These are phyloP conservation scores for Ryuthela nishihirai DNA, from an alignment of 2,888 invertebrate species.

Conservation along the genomic window DNA sequence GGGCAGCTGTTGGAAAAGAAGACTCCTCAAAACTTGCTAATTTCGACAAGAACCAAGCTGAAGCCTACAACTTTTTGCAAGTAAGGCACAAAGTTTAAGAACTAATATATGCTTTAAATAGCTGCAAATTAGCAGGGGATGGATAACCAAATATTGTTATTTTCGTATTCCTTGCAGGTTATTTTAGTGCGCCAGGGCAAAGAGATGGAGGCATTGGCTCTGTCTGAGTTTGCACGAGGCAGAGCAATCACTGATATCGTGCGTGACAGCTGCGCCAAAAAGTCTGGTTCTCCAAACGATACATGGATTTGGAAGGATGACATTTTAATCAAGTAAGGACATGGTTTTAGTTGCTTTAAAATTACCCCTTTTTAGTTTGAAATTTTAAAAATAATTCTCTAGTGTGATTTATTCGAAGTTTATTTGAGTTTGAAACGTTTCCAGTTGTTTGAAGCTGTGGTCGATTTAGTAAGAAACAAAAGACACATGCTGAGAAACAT, in stretches of 20 bases:
- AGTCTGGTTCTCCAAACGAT: background rate
- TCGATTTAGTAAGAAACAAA: too few species aligned
- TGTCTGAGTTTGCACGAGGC: slow-evolving; percentile 9
- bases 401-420: too few species aligned
- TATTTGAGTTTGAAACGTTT: too few species aligned
- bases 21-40: slow-evolving; percentile 10
- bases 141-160: too few species aligned
- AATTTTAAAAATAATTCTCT: background rate
- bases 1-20: slow-evolving; percentile 3
- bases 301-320: background rate
- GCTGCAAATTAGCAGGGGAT: too few species aligned
- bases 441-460: too few species aligned
- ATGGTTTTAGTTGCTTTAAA: background rate
- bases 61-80: slow-evolving; percentile 8
- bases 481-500: too few species aligned
- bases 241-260: slow-evolving; percentile 11
- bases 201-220: slow-evolving; percentile 7
- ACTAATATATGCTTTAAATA: background rate
- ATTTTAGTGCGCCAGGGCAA: slow-evolving; percentile 4
- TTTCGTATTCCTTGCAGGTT: background rate
- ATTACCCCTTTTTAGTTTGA: background rate
- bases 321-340: background rate
- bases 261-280: background rate
- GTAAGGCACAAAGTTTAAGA: background rate
- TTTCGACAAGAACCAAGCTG: slow-evolving; percentile 16